These are phyloP conservation scores for Machimus atricapillus DNA, from an alignment of 2,888 invertebrate genomes.

Conservation along the genomic window DNA sequence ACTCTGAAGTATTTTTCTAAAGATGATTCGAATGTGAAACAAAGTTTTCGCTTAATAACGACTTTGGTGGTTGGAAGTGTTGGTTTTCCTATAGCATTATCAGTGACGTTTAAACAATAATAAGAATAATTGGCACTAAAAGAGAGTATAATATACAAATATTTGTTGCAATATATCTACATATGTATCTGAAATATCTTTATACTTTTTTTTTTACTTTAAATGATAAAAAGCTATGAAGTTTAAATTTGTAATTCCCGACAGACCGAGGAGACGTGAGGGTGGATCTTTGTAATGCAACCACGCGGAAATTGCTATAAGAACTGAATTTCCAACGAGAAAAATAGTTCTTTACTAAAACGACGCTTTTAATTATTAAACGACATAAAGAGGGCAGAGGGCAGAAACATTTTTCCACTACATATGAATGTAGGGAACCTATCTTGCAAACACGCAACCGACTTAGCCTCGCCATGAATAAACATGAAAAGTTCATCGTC, in stretches of 20 bases:
- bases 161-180: no score
- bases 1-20: background rate
- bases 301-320: background rate
- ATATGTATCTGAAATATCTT: no score
- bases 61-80: background rate
- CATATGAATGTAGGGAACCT: background rate
- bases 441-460: slow-evolving; percentile 21
- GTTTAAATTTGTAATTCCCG: no score
- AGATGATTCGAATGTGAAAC: background rate
- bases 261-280: no score
- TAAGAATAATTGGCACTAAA: background rate
- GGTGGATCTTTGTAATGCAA: background rate
- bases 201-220: no score
- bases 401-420: background rate
- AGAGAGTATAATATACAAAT: background rate
- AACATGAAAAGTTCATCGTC: slow-evolving; percentile 32
- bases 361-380: slow-evolving; percentile 13
- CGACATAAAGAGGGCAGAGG: background rate
- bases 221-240: no score
- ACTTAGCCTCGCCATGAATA: slow-evolving; percentile 31
- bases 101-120: background rate
- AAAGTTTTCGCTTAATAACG: background rate
- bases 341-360: background rate
- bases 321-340: background rate
- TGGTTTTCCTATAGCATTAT: background rate